Conservation (phyloP, 2,797 vertebrate species). For the Poecilia wingei region DNA sequence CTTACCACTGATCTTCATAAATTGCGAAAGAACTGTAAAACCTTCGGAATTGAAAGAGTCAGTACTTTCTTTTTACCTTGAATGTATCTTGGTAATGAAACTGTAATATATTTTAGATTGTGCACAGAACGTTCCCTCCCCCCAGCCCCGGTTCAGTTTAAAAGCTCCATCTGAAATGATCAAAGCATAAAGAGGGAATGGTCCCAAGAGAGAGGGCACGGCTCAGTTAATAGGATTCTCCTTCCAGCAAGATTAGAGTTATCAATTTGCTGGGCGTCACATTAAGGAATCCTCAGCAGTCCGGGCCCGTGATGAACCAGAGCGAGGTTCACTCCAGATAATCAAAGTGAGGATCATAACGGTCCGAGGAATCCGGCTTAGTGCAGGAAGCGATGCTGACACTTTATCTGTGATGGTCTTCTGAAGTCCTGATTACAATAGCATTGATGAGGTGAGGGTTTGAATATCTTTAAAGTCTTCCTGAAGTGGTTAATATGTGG, state of each 20-base stretch:
- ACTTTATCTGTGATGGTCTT: slow-evolving; percentile 31
- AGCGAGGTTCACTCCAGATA: slow-evolving; percentile 28
- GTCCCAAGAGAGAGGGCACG: slow-evolving; percentile 34
- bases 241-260: slow-evolving; percentile 59
- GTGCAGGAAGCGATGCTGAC: slow-evolving; percentile 18
- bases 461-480: not conserved
- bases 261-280: slow-evolving; percentile 56
- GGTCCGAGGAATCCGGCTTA: slow-evolving; percentile 25
- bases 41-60: not conserved
- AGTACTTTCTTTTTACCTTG: slow-evolving; percentile 3
- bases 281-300: slow-evolving; percentile 56
- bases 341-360: slow-evolving; percentile 39
- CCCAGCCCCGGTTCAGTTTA: not conserved
- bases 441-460: not conserved
- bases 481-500: not conserved
- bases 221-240: slow-evolving; percentile 62
- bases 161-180: slow-evolving; percentile 45
- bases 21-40: not conserved
- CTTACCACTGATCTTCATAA: not conserved
- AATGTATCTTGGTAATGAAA: slow-evolving; percentile 7
- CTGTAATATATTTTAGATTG: slow-evolving; percentile 6
- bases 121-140: not conserved
- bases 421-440: not conserved
- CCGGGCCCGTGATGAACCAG: slow-evolving; percentile 17
- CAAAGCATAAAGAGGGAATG: slow-evolving; percentile 41